Base-by-base conservation (phyloP, 2,113 vertebrate species). In the human region DNA sequence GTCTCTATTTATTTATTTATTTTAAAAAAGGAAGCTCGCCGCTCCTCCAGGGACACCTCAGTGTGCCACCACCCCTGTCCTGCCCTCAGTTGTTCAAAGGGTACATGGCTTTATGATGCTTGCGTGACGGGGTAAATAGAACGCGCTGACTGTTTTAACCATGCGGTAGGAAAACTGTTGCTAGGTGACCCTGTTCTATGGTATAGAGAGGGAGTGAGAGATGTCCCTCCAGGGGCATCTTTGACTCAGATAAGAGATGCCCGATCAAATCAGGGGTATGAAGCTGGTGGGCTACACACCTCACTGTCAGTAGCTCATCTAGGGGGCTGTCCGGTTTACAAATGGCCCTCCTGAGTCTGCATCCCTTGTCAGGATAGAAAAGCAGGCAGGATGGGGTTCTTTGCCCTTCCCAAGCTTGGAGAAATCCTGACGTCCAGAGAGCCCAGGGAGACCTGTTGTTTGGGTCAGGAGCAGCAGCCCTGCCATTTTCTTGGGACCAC, bases 101-200 rank as follows among this genome's bases (percentile, higher is more conserved):
- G 14, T 18, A 0, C 1, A 0, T 18, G 30, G 30, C 52, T 91
- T 35, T n/a, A 4, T 38, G 52, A 40, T 25, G 20, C 82, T 52
- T 12, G 13, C 2, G 10, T 27, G 43, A 35, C 43, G 32, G 59
- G 35, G 64, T n/a, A n/a, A 89, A 35, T 50, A 25, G 64, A 73
- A 50, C 4, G 10, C 64, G 22, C 55, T 35, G 64, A 79, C 55
- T 93, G 27, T 22, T 61, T 18, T 68, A 80, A 43, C 66, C 18
- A 3, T 45, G 87, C 70, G 17, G 35, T 35, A n/a, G 93, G 68
- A 82, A 82, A 61, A 38, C 87, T 35, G 48, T 97, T 97, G 96
- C 88, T 88, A 61, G 70, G 93, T 0, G 25, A 89, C 40, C 43
- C 84, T 84, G n/a, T 55, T 75, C 45, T 95, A 20, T 89, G 72